Conservation (phyloP, 2,888 invertebrate genomes). For the Loripinus fragilis region DNA sequence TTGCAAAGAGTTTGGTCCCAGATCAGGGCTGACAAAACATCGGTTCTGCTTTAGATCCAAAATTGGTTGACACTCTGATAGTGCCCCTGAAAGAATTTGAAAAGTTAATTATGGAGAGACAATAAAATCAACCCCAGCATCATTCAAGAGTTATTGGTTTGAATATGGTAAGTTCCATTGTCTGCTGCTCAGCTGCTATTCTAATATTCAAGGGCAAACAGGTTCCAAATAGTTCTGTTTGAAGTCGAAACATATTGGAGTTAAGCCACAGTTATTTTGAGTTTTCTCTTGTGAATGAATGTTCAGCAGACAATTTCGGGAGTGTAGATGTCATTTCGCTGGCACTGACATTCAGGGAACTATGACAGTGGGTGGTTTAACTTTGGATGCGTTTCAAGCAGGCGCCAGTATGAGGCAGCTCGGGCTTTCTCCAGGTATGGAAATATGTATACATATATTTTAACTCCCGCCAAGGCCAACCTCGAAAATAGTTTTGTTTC, state of each 20-base stretch:
- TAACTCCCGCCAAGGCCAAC: too few species aligned
- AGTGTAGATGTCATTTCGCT: not conserved
- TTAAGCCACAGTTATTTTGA: not conserved
- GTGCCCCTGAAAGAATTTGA: too few species aligned
- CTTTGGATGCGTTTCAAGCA: slow-evolving; percentile 54
- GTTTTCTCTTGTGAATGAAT: not conserved
- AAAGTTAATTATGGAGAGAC: not conserved
- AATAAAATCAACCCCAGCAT: not conserved
- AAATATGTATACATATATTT: too few species aligned
- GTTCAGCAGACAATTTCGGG: not conserved
- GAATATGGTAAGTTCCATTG: too few species aligned
- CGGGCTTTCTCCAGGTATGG: slow-evolving; percentile 29
- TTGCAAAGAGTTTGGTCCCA: too few species aligned
- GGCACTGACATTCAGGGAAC: not conserved
- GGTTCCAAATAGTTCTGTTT: not conserved
- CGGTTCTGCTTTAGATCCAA: too few species aligned
- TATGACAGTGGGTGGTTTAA: slow-evolving; percentile 41
- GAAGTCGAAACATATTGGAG: not conserved
- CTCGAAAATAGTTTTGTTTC: too few species aligned
- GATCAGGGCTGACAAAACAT: too few species aligned
- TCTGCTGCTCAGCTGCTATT: too few species aligned
- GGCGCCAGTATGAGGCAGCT: slow-evolving; percentile 63
- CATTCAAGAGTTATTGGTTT: not conserved
- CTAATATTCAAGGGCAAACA: not conserved
- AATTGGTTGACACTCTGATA: too few species aligned